These are phyloP conservation scores for Sebastes wilsoni DNA, from an alignment of 2,797 vertebrate genomes.

Conservation along the genomic window DNA sequence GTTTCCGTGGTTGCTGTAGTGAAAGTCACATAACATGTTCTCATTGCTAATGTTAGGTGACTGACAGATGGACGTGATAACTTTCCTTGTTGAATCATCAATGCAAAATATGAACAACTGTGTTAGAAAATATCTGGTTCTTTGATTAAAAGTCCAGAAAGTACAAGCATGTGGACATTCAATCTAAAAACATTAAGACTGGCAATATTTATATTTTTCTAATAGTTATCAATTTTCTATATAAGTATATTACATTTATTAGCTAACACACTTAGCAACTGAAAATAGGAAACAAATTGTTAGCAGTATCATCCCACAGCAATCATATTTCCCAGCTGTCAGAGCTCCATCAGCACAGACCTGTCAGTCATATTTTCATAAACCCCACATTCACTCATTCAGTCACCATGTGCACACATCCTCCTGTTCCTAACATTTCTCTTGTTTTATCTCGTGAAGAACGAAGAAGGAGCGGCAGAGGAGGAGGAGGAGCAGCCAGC, in stretches of 20 bases:
- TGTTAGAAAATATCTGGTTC: too few species aligned
- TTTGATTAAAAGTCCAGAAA: too few species aligned
- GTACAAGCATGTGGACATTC: too few species aligned
- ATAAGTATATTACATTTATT: too few species aligned
- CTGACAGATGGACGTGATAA: not conserved
- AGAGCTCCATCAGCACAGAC: not conserved
- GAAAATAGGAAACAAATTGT: not conserved
- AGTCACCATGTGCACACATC: not conserved
- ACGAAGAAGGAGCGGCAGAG: not conserved
- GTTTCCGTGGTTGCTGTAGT: too few species aligned
- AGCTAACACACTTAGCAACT: not conserved
- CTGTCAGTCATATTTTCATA: not conserved
- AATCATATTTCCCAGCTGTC: not conserved
- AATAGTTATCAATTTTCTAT: too few species aligned
- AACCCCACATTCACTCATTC: slow-evolving; percentile 1
- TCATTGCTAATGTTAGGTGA: not conserved
- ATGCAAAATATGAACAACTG: too few species aligned
- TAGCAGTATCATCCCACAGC: not conserved
- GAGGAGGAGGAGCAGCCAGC: slow-evolving; percentile 44
- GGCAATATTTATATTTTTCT: too few species aligned
- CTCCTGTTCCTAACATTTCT: not conserved
- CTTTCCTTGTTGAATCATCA: not conserved
- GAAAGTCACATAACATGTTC: not conserved
- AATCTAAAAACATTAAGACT: too few species aligned
- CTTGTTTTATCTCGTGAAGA: slow-evolving; percentile 8